A percentile compares a stretch with the other conserved stretches of the same genome.
Conservation (phyloP, 2,113 vertebrate genomes). For the Phoenicopterus ruber region DNA sequence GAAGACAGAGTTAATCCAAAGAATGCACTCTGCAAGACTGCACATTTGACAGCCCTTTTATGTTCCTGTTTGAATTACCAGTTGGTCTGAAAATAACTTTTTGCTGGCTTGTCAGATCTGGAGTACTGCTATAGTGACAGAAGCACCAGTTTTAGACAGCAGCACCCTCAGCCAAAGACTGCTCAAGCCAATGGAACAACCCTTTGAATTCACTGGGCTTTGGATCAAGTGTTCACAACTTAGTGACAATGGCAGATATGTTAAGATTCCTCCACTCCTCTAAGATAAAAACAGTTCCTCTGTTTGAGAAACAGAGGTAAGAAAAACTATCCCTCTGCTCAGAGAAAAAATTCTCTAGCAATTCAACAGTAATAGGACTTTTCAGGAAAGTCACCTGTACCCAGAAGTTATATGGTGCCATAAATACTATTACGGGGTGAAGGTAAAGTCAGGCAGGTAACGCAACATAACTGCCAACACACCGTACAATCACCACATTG, state of each 20-base stretch:
- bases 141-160: constrained; percentile 6
- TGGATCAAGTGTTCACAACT: background rate
- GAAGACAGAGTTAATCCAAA: background rate
- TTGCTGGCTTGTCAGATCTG: background rate
- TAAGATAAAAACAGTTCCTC: background rate
- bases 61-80: background rate
- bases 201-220: background rate
- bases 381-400: background rate
- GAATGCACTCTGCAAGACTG: background rate
- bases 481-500: background rate
- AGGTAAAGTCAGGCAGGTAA: background rate
- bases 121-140: background rate
- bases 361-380: background rate
- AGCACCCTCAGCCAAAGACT: background rate
- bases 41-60: background rate
- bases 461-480: background rate
- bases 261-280: background rate
- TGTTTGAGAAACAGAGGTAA: background rate
- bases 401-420: background rate
- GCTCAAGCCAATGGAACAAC: background rate
- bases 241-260: background rate
- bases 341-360: background rate
- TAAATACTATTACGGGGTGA: background rate
- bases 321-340: background rate
- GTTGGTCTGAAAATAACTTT: background rate